Conservation (phyloP, 2,888 invertebrate genomes). For the Melieria omissa region DNA sequence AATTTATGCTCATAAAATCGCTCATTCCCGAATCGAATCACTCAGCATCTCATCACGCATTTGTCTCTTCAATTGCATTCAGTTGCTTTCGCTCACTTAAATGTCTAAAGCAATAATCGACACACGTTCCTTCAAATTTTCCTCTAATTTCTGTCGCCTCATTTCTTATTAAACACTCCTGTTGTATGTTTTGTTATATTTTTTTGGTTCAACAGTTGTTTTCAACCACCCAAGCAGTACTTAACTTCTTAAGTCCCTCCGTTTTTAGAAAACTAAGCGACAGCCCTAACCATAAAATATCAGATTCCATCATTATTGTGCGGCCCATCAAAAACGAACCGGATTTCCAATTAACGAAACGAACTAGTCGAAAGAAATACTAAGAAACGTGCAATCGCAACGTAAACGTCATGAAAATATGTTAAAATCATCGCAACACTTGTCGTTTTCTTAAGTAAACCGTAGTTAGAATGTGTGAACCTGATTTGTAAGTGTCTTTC, state of each 20-base stretch:
- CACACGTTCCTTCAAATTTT: too few relatives aligned
- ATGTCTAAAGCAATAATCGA: too few relatives aligned
- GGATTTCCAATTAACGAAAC: slow-evolving; percentile 19
- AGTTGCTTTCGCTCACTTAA: too few relatives aligned
- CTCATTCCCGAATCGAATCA: too few relatives aligned
- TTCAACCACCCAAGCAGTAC: neutral
- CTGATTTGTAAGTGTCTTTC: slow-evolving; percentile 27
- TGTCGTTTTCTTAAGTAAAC: slow-evolving; percentile 22
- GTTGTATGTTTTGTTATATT: neutral
- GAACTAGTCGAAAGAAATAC: slow-evolving; percentile 1
- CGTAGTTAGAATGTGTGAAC: slow-evolving; percentile 25
- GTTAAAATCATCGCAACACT: slow-evolving; percentile 11
- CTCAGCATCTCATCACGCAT: too few relatives aligned
- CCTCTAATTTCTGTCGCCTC: too few relatives aligned
- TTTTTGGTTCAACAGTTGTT: slow-evolving; percentile 5
- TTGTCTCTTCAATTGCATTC: too few relatives aligned
- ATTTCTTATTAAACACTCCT: too few relatives aligned
- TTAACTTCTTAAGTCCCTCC: slow-evolving; percentile 12
- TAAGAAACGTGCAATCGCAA: slow-evolving; percentile 13
- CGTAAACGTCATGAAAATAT: slow-evolving; percentile 37
- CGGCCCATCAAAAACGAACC: slow-evolving; percentile 62
- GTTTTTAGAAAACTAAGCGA: slow-evolving; percentile 27
- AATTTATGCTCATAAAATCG: too few relatives aligned
- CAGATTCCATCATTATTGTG: slow-evolving; percentile 68
- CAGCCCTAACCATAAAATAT: slow-evolving; percentile 54